Conservation (phyloP, 2,797 vertebrate genomes). For the Sciaenops ocellatus region DNA sequence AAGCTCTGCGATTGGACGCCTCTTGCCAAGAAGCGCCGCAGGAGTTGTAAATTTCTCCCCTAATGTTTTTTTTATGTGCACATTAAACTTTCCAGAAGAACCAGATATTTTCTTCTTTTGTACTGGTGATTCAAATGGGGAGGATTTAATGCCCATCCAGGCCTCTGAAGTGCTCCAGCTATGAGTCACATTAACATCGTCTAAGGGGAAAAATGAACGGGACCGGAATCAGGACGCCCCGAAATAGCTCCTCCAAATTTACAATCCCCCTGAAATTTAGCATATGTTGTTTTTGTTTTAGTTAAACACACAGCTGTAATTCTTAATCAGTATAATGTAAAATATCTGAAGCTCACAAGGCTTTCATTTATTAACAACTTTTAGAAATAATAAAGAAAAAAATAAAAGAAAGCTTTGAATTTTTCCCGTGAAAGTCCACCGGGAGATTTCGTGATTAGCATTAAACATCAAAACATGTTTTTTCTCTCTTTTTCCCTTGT, state of each 20-base stretch:
- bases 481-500: not conserved
- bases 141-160: not conserved
- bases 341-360: not conserved
- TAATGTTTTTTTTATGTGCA: not conserved
- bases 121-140: not conserved
- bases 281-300: not conserved
- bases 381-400: conserved; percentile 8
- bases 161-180: not conserved
- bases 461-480: conserved; percentile 43
- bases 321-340: not conserved
- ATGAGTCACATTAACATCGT: not conserved
- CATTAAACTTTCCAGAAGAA: not conserved
- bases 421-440: conserved; percentile 6
- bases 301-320: conserved; percentile 3
- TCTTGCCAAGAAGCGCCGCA: not conserved
- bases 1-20: not conserved
- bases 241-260: not conserved
- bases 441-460: conserved; percentile 17
- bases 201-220: not conserved
- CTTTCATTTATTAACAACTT: not conserved
- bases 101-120: not conserved
- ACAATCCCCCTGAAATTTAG: not conserved
- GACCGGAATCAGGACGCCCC: too few species aligned
- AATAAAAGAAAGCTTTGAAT: not conserved
- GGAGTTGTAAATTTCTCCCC: not conserved